These are phyloP conservation scores for Dusona sp. DNA, from an alignment of 2,888 invertebrate genomes.

Conservation along the genomic window DNA sequence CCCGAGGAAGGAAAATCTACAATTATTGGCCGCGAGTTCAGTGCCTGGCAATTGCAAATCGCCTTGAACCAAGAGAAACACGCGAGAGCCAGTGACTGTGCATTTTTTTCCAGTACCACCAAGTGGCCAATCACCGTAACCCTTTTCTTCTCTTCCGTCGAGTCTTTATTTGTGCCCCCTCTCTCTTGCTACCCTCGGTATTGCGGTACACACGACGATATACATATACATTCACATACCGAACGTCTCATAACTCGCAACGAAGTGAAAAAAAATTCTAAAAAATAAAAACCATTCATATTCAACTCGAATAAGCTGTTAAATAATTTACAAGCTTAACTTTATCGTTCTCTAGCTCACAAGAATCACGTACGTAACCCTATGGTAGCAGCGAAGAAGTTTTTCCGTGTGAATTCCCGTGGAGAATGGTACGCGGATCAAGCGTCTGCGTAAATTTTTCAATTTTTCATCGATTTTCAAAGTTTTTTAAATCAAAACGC, in stretches of 20 bases:
- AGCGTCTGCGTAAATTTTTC: not conserved
- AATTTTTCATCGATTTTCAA: not conserved
- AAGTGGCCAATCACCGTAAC: slow-evolving; percentile 42
- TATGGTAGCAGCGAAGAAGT: not conserved
- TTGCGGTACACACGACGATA: slow-evolving; percentile 36
- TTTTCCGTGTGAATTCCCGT: not conserved
- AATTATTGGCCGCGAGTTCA: slow-evolving; percentile 9
- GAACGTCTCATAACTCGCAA: not conserved
- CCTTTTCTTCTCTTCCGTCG: slow-evolving; percentile 30
- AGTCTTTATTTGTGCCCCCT: slow-evolving; percentile 15
- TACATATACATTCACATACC: slow-evolving; percentile 7
- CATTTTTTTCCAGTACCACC: not conserved
- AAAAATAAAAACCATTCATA: not conserved
- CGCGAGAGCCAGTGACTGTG: slow-evolving; percentile 20
- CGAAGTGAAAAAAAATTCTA: not conserved
- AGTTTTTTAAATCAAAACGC: not conserved
- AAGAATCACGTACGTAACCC: not conserved
- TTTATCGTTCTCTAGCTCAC: not conserved
- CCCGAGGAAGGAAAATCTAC: not conserved
- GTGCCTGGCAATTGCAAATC: slow-evolving; percentile 8
- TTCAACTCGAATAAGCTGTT: not conserved
- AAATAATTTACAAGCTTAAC: not conserved
- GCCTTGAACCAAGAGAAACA: slow-evolving; percentile 1
- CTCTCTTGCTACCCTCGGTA: slow-evolving; percentile 16
- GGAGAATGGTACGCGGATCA: not conserved